Evolutionary conservation across 2,113 vertebrate species (phyloP).

Genomic region (Phyllopteryx taeniolatus): DNA sequence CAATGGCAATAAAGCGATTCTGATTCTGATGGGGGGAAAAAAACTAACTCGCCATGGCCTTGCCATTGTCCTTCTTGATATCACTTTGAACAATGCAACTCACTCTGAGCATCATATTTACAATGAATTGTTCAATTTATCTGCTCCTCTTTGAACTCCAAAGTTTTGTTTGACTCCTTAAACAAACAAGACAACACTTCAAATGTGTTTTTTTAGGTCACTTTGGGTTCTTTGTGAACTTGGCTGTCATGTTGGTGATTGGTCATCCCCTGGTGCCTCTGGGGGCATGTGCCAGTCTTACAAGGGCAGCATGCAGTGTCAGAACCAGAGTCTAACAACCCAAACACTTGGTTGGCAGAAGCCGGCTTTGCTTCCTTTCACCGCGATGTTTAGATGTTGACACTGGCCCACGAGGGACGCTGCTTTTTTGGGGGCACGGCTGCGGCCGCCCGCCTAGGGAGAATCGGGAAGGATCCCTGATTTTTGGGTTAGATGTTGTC

Average conservation of each 20-base stretch:
- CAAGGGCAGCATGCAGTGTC: conserved; percentile 47
- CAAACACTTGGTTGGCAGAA: conserved; percentile 46
- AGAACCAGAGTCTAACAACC: conserved; percentile 31
- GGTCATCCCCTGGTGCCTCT: conserved; percentile 42
- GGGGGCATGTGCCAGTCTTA: conserved; percentile 59
- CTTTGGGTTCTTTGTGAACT: conserved; percentile 33
- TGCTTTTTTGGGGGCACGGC: conserved; percentile 51
- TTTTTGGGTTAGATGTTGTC: conserved; percentile 59
- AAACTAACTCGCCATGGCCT: too few species aligned
- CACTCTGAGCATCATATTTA: too few species aligned
- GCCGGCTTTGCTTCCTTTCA: conserved; percentile 34
- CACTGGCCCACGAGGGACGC: conserved; percentile 49
- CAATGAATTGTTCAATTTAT: neutral
- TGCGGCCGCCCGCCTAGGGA: conserved; percentile 47
- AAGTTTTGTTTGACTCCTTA: conserved; percentile 4
- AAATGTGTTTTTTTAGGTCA: conserved; percentile 38
- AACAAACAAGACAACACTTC: conserved; percentile 9
- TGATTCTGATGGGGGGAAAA: too few species aligned
- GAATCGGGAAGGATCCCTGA: conserved; percentile 34
- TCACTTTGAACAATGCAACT: too few species aligned
- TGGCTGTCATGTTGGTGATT: conserved; percentile 58
- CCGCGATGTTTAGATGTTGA: conserved; percentile 25
- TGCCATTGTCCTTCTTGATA: too few species aligned
- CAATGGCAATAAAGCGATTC: too few species aligned
- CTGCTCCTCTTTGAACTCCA: neutral